Evolutionary conservation across 2,888 invertebrate species (phyloP), one percentile per base, ranked within the genome.

Genomic region (Drosophila rubida): DNA sequence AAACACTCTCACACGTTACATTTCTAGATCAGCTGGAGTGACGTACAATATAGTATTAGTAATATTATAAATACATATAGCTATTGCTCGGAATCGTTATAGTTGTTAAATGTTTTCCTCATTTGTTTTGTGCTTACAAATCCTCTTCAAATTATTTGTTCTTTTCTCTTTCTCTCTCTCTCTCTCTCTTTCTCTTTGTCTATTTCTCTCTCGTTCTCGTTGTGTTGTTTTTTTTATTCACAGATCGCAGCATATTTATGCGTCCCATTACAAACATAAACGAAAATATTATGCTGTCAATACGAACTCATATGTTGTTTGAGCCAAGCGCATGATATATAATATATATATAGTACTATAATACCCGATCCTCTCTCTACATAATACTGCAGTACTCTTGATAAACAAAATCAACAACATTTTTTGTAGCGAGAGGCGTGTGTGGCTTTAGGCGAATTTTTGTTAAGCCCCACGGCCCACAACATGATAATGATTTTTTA

Each of bases 211-310:
- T 72, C 39, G 59, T 50, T 79, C 58, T 80, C 60, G 70, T 62
- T 68, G 41, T 74, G 64, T 74, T 80, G 59, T 74, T 72, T 69
- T 75, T 75, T 72, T 79, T 69, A 79, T 82, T 85, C 83, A 62
- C 90, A 90, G 90, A 90, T 90, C 79, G 75, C 90, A 90, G 77
- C 90, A 90, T 87, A 86, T 90, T 82, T 90, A 90, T 89, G 89
- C 87, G 69, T 84, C 89, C 80, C 88, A 89, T 80, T 84, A 86
- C 48, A 89, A 84, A 78, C 79, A 78, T 75, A 90, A 83, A 76
- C 90, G 89, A 87, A 90, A 90, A 82, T 90, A 90, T 82, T 90
- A 88, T 81, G 89, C 90, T 74, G 90, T 90, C 80, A 90, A 90
- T 78, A 83, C 86, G 54, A 89, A 90, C 83, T 84, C 89, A 71